These are phyloP conservation scores for Tortricodes alternella DNA, from an alignment of 2,888 invertebrate genomes.

Conservation along the genomic window DNA sequence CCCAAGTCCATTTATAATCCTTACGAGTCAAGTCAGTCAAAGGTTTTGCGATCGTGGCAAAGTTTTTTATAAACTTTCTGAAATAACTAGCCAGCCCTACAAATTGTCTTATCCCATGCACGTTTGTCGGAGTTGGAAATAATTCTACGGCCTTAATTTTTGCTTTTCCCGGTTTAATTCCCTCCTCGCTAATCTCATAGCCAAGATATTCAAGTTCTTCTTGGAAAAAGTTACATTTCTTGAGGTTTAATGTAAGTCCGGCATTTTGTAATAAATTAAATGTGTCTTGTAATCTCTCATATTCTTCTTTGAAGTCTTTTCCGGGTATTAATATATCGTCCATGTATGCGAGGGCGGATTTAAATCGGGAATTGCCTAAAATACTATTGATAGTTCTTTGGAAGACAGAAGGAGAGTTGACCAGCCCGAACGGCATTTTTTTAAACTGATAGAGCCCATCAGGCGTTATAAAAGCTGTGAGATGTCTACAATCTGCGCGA, in stretches of 20 bases:
- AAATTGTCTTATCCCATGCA: constrained; percentile 42
- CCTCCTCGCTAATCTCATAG: constrained; percentile 36
- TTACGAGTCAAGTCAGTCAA: constrained; percentile 26
- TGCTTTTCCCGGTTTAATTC: constrained; percentile 35
- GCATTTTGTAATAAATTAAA: constrained; percentile 2
- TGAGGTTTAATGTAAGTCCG: constrained; percentile 6
- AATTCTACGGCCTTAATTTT: constrained; percentile 39
- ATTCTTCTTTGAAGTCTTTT: neutral
- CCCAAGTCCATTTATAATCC: constrained; percentile 25
- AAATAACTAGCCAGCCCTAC: constrained; percentile 43
- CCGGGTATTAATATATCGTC: constrained; percentile 16
- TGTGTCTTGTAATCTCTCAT: neutral
- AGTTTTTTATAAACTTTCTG: constrained; percentile 39
- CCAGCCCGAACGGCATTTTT: constrained; percentile 28
- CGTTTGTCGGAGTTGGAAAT: constrained; percentile 38
- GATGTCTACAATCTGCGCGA: constrained; percentile 12
- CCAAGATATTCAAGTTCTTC: constrained; percentile 39
- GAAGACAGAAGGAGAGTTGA: constrained; percentile 26
- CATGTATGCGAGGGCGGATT: constrained; percentile 13
- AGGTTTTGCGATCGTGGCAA: constrained; percentile 36
- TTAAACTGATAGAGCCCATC: constrained; percentile 27
- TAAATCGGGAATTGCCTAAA: constrained; percentile 1
- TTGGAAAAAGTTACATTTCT: constrained; percentile 39
- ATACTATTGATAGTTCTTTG: constrained; percentile 22
- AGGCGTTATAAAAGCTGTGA: constrained; percentile 31